Base-by-base conservation (phyloP, 2,113 vertebrate species). In the Sigmodon hispidus region DNA sequence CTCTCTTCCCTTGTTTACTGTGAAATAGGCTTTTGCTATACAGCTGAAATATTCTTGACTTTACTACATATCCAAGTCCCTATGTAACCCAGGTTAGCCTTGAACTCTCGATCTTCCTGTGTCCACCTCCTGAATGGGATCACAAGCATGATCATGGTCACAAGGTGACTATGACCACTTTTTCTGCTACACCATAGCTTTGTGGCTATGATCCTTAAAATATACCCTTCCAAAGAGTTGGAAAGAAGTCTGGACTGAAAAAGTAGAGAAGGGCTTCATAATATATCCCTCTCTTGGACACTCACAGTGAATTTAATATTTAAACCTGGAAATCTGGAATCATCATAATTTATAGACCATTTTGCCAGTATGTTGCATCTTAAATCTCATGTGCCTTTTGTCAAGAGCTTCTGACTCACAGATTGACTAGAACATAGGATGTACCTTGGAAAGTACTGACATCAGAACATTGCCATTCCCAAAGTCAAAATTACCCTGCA, bases 321-420 rank as follows among this genome's bases (percentile, higher is more conserved):
- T 65, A 85, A 95, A 45, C 22, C 36, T 72, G 61, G 48, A 95
- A 83, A 93, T 89, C 63, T 84, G 55, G 5, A 89, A 72, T 89
- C 50, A 55, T 11, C n/a, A n/a, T 76, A 48, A 94, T 80, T 90
- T 9, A 5, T 10, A 50, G 61, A 57, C 45, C 24, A 89, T 84
- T 96, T 84, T 61, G 21, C 29, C 91, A 76, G 77, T 26, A 3
- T 40, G 22, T 85, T 86, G 1, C 7, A 63, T 43, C 48, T 69
- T 69, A 57, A 86, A 85, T 52, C 0, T 65, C 31, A 88, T 69
- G 76, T 72, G 55, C 43, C 13, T 96, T 96, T 63, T 55, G 65
- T 77, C 55, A 77, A 89, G 63, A 45, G 22, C 24, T 95, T 73
- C 89, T 87, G 84, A 81, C 70, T 96, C 67, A 55, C 22, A 90